These are phyloP conservation scores for Delichon dasypus DNA, from an alignment of 2,797 vertebrate genomes.

Conservation along the genomic window DNA sequence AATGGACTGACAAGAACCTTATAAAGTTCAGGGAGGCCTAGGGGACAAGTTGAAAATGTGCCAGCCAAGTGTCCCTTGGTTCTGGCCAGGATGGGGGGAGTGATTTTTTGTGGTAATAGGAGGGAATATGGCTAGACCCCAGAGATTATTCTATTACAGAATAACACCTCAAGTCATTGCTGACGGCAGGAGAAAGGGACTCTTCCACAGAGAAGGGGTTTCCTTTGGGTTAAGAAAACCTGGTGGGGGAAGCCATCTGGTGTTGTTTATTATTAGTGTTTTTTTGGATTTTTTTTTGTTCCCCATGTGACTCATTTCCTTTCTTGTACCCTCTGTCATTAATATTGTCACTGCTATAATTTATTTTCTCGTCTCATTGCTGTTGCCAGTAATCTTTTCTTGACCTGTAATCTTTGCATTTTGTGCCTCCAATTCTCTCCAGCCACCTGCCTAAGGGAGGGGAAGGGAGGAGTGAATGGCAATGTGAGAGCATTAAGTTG, in stretches of 20 bases:
- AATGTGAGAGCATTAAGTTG: background rate
- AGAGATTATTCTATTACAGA: background rate
- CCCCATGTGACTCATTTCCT: accelerated
- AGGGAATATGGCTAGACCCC: background rate
- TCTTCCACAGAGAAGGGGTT: background rate
- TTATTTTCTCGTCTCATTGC: background rate
- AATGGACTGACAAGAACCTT: background rate
- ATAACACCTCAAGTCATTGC: background rate
- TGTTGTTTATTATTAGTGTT: background rate
- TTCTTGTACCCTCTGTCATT: background rate
- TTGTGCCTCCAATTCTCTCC: background rate
- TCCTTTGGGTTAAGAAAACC: background rate
- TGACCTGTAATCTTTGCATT: background rate
- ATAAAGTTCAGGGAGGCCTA: background rate
- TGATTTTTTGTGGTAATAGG: background rate
- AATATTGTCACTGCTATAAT: background rate
- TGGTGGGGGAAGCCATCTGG: background rate
- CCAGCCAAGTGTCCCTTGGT: background rate
- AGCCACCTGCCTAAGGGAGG: background rate
- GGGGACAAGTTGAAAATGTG: background rate
- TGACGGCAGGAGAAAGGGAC: accelerated
- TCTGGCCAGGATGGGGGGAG: background rate
- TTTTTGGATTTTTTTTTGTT: background rate
- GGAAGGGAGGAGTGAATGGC: background rate
- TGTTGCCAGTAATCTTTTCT: background rate